Percentiles rank a stretch among this genome's conserved stretches.
Evolutionary conservation across 2,113 vertebrate species (phyloP).

Genomic region (Lepisosteus oculatus): DNA sequence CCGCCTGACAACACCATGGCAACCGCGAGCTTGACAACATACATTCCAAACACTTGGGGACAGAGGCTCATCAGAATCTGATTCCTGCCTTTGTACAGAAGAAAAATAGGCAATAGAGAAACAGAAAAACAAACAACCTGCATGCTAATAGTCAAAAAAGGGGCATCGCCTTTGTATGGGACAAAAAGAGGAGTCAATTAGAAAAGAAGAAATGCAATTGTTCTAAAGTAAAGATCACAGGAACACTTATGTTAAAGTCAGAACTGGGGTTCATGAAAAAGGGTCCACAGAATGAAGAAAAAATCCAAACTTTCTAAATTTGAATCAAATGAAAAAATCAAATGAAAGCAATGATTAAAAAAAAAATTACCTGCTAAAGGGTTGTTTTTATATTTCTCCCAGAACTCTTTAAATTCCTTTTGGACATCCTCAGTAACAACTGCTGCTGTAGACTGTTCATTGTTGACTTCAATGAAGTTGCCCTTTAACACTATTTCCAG

Average conservation of each 20-base stretch:
- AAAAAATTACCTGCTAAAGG: constrained; percentile 76
- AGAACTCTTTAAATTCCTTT: constrained; percentile 88
- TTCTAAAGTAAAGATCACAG: background rate
- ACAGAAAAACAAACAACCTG: background rate
- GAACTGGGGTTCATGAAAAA: too few relatives aligned
- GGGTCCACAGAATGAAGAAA: too few relatives aligned
- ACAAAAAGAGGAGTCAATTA: background rate
- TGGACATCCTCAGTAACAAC: constrained; percentile 76
- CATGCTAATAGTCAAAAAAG: too few relatives aligned
- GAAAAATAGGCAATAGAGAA: background rate
- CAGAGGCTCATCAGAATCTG: constrained; percentile 90
- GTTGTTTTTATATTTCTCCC: constrained; percentile 71
- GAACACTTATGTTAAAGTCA: too few relatives aligned
- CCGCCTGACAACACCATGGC: constrained; percentile 93
- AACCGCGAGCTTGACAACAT: constrained; percentile 88
- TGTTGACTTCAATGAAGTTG: constrained; percentile 90
- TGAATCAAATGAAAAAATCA: background rate
- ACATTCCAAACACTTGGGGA: constrained; percentile 94
- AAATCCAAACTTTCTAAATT: too few relatives aligned
- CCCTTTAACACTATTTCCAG: constrained; percentile 90
- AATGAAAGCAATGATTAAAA: too few relatives aligned
- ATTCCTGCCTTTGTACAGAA: constrained; percentile 76
- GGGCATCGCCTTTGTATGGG: background rate
- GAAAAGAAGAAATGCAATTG: constrained; percentile 30
- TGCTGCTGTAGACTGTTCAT: constrained; percentile 74